Evolutionary conservation across 2,113 vertebrate species (phyloP), one percentile per base, ranked within the genome.

Genomic region (Spheniscus mendiculus): DNA sequence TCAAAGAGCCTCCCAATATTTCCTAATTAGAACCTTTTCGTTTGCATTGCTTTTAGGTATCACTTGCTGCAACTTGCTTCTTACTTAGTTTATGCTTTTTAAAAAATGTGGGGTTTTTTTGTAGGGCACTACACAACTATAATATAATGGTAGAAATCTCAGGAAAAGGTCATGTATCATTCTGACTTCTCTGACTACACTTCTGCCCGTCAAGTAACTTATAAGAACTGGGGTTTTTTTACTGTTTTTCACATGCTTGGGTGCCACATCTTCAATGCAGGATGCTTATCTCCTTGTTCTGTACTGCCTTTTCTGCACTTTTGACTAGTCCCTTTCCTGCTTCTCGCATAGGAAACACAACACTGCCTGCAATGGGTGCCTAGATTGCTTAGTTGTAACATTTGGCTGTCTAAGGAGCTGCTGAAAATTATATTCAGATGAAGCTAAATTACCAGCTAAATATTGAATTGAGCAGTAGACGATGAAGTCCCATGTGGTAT

Each of bases 361-460:
- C 12, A 19, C 29, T 74, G 26, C 38, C 40, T 83, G 59, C 38
- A 72, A 22, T 34, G 45, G 56, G 19, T 80, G 47, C 40, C 55
- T 47, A 27, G 22, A 27, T 79, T 69, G 36, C 52, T 36, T 84
- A 74, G 59, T 83, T 92, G 58, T 87, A 93, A 40, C 16, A 36
- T 90, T 90, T 67, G 72, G 20, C 36, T 89, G 55, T 23, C 65
- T 83, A 47, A 88, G 62, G 47, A 96, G 45, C 42, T 87, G 20
- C 58, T 82, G 78, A 84, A 96, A 88, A 81, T 85, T 7, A 53
- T 70, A 52, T 83, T 94, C 71, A 86, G 20, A 55, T 94, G 89
- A 84, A 93, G 72, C 47, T 91, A 82, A 96, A 95, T 91, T 93
- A 79, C 59, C 72, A 94, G 36, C 23, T 91, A 91, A 90, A 90